A percentile compares a stretch with the other conserved stretches of the same genome.
These are phyloP conservation scores for Rhabdornis inornatus DNA, from an alignment of 2,113 vertebrate species.

Conservation along the genomic window DNA sequence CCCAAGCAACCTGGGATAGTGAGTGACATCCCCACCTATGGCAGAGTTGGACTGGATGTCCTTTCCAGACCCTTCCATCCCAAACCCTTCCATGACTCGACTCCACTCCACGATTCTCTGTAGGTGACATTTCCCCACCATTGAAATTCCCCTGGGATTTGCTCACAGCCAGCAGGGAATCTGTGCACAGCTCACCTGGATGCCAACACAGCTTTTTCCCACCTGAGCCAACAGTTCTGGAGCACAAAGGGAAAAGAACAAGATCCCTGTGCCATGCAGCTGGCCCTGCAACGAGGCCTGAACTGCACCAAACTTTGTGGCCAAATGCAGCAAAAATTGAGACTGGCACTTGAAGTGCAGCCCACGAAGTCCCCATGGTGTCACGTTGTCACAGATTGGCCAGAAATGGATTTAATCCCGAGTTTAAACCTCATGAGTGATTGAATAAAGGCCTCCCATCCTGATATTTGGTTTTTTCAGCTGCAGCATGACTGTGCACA, in stretches of 20 bases:
- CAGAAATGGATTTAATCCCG: neutral
- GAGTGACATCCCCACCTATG: neutral
- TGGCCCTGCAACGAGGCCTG: neutral
- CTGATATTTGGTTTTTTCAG: neutral
- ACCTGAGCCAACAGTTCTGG: neutral
- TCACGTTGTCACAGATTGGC: neutral
- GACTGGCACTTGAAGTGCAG: neutral
- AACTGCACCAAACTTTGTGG: neutral
- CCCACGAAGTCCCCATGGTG: neutral
- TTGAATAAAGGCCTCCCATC: neutral
- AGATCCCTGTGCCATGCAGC: neutral
- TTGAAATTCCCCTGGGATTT: neutral
- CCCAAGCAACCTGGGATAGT: neutral
- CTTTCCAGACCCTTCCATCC: neutral
- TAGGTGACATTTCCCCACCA: neutral
- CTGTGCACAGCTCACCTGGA: neutral
- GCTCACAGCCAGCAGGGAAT: neutral
- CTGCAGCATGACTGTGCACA: neutral
- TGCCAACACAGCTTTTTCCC: neutral
- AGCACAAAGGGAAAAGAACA: neutral
- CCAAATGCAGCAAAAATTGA: neutral
- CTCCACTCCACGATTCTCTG: neutral
- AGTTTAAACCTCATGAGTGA: neutral
- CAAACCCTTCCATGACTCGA: neutral
- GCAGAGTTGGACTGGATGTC: neutral